phyloP scores from a whole-genome alignment of 2,888 invertebrate species.

The Callyntrura guangdongensis region DNA sequence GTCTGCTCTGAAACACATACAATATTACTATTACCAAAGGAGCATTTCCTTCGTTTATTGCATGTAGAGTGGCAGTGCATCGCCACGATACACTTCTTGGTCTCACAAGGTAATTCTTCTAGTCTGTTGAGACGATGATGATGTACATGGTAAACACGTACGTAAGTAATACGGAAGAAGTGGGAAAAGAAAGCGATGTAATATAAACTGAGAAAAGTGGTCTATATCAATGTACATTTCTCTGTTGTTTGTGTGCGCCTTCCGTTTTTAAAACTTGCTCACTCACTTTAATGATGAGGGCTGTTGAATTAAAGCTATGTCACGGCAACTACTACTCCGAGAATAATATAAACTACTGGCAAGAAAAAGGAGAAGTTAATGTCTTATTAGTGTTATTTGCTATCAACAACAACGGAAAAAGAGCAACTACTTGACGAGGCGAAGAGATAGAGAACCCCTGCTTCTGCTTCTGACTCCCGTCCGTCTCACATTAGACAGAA shows the following conservation, averaged over 20 bases:
- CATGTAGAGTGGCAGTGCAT: background rate
- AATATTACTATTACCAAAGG: background rate
- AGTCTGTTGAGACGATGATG: constrained; percentile 45
- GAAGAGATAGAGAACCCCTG: constrained; percentile 33
- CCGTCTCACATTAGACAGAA: constrained; percentile 73
- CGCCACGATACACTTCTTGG: background rate
- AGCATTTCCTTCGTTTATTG: constrained; percentile 15
- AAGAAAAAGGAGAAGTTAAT: constrained; percentile 46
- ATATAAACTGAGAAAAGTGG: constrained; percentile 21
- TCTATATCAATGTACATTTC: constrained; percentile 21
- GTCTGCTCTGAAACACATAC: background rate
- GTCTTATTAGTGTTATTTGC: constrained; percentile 64
- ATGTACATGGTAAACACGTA: constrained; percentile 29
- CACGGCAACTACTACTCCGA: background rate
- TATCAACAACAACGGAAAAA: constrained; percentile 64
- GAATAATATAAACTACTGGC: constrained; percentile 45
- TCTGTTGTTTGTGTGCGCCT: background rate
- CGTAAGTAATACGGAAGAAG: constrained; percentile 23
- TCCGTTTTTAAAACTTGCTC: constrained; percentile 25
- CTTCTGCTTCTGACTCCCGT: constrained; percentile 49
- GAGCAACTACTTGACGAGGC: constrained; percentile 44
- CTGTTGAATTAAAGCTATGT: background rate
- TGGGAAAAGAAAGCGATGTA: constrained; percentile 40
- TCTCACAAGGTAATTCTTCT: constrained; percentile 57
- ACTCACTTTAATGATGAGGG: constrained; percentile 25